Percentiles rank a stretch among this genome's conserved stretches.
Conservation (phyloP, 2,888 invertebrate species). For the Drosophila buzzatii region DNA sequence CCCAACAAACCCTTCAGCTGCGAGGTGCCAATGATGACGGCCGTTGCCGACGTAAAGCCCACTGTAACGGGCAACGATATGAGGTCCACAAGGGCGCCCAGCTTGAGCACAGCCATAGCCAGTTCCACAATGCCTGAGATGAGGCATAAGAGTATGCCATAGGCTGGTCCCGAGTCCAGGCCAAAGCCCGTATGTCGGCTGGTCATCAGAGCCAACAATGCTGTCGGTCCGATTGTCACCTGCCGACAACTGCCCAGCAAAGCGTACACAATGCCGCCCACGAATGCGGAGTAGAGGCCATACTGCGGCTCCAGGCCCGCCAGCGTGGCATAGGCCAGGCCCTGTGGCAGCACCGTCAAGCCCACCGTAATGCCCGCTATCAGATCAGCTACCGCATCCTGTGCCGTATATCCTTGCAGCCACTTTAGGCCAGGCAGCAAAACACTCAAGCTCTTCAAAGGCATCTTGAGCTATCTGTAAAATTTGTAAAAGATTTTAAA, state of each 20-base stretch:
- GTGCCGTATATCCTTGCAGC: slow-evolving; percentile 91
- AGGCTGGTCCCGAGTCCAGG: slow-evolving; percentile 87
- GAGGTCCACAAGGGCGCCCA: slow-evolving; percentile 95
- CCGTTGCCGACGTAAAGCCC: slow-evolving; percentile 96
- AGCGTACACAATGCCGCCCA: slow-evolving; percentile 96
- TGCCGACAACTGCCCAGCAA: slow-evolving; percentile 95
- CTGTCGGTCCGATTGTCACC: slow-evolving; percentile 96
- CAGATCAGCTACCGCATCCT: slow-evolving; percentile 92
- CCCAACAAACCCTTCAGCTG: slow-evolving; percentile 92
- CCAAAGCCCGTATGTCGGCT: slow-evolving; percentile 87
- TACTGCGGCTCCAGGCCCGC: slow-evolving; percentile 96
- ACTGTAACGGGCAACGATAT: slow-evolving; percentile 96
- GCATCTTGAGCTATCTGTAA: slow-evolving; percentile 36
- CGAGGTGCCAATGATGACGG: slow-evolving; percentile 94
- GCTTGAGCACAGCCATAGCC: slow-evolving; percentile 92
- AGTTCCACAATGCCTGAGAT: slow-evolving; percentile 93
- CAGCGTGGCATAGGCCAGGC: slow-evolving; percentile 95
- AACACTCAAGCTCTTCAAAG: slow-evolving; percentile 53
- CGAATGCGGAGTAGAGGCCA: slow-evolving; percentile 97
- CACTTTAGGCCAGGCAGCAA: slow-evolving; percentile 87
- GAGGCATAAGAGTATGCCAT: slow-evolving; percentile 93
- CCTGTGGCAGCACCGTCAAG: slow-evolving; percentile 93
- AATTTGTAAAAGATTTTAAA: neutral
- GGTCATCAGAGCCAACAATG: slow-evolving; percentile 95
- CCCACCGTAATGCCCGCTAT: slow-evolving; percentile 97